A percentile compares a stretch with the other conserved stretches of the same genome.
Evolutionary conservation across 1,140 invertebrate species (phyloP).

Genomic region (Prorops nasuta): DNA sequence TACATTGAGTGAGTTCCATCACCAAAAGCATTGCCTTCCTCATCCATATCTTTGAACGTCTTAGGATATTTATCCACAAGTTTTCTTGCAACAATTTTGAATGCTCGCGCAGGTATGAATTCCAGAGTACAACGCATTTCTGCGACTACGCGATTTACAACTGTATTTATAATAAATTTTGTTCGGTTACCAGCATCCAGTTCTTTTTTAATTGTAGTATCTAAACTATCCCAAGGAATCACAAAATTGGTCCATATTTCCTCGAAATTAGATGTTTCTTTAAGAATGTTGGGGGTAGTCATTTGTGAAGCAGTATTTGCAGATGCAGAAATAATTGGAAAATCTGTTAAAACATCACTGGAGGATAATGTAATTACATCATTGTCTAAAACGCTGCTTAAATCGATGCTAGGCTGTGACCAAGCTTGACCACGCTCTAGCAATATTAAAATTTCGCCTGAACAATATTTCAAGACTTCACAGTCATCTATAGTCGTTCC

Average conservation of each 20-base stretch:
- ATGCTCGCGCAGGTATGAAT: too few species aligned
- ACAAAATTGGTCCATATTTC: too few species aligned
- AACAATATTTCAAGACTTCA: not conserved
- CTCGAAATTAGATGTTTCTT: too few species aligned
- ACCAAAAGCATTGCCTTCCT: conserved; percentile 7
- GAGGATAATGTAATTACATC: too few species aligned
- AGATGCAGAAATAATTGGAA: too few species aligned
- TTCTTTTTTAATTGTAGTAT: not conserved
- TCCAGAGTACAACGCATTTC: too few species aligned
- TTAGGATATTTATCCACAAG: conserved; percentile 9
- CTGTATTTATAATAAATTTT: not conserved
- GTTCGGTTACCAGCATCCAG: not conserved
- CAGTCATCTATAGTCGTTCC: conserved; percentile 7
- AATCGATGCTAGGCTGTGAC: too few species aligned
- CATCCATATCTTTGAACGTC: conserved; percentile 7
- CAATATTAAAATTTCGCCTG: not conserved
- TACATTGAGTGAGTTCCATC: conserved; percentile 2
- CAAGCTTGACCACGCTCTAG: conserved; percentile 5
- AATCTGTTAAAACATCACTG: too few species aligned
- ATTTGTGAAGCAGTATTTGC: too few species aligned
- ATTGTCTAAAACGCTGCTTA: too few species aligned
- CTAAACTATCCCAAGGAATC: conserved; percentile 4
- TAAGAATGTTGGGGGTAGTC: too few species aligned
- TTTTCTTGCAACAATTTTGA: too few species aligned
- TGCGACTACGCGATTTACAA: conserved; percentile 4